Base-by-base conservation (phyloP, 2,888 invertebrate genomes). In the Mythimna albipuncta region DNA sequence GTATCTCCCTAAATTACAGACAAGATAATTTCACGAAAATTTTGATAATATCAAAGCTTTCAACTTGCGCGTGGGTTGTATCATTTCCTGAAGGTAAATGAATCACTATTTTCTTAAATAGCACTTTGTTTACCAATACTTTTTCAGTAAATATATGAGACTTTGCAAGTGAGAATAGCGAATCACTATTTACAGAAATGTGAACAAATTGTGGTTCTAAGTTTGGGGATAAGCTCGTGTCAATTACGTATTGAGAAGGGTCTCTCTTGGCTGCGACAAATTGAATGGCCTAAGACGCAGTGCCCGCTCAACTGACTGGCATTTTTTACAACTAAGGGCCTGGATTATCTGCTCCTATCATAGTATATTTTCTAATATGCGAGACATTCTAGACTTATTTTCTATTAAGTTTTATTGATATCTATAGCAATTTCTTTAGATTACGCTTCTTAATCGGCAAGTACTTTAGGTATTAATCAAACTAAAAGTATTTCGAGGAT, bases 241-340 rank as follows among this genome's bases (percentile, higher is more conserved):
- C 95, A 95, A 95, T 95, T 95, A 95, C 92, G 91, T 89, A 94
- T 93, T 95, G 95, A 94, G 93, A 91, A 95, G 95, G 95, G 95
- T 95, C 89, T 85, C 87, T 87, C 88, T 89, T 88, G 89, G 87
- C 80, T 87, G 89, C 91, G 93, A 95, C 94, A 94, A 95, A 95
- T 94, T 93, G 94, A 94, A 94, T 93, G 94, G 92, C 91, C 92
- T 92, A 93, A 92, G 91, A 89, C 90, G 89, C 83, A 83, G 79
- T 87, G 81, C 86, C 84, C 84, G 80, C 85, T 81, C 87, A 81
- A 89, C 90, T 92, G 93, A 93, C 93, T 93, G 89, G 92, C 93
- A 92, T 93, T 94, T 94, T 94, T 94, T 94, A 94, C 92, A 90
- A 90, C 91, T 93, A 91, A 91, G 89, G 89, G 87, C 85, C 77